Conservation (phyloP, 2,113 vertebrate genomes). For the Spilogale gracilis region DNA sequence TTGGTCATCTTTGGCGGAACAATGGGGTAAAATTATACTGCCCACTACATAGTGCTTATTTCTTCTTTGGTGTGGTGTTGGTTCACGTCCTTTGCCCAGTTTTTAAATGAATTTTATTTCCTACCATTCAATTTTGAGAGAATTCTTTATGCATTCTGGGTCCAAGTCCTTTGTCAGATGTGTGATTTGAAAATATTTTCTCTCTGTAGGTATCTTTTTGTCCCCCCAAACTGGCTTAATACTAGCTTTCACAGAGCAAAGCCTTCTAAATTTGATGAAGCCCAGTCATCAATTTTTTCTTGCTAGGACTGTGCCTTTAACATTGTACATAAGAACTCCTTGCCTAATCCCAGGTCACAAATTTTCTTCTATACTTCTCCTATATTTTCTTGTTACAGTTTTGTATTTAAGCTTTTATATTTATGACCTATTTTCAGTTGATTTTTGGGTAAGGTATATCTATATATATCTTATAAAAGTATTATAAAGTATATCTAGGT, state of each 20-base stretch:
- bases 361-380: constrained; percentile 10
- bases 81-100: neutral
- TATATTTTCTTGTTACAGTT: neutral
- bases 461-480: neutral
- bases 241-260: neutral
- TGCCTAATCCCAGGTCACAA: neutral
- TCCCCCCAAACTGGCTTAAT: neutral
- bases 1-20: neutral
- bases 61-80: neutral
- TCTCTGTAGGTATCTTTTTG: neutral
- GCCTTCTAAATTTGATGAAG: constrained; percentile 15
- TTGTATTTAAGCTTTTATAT: neutral
- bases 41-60: neutral
- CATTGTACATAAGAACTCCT: neutral
- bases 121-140: neutral
- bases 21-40: neutral
- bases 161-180: neutral
- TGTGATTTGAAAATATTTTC: constrained; percentile 3
- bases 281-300: neutral
- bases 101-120: constrained; percentile 13
- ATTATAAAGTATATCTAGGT: neutral
- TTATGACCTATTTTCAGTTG: neutral
- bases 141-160: neutral
- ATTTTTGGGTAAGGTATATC: neutral
- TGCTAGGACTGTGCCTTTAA: neutral